phyloP scores from a whole-genome alignment of 2,888 invertebrate genomes.

The Trachelus troglodyta region DNA sequence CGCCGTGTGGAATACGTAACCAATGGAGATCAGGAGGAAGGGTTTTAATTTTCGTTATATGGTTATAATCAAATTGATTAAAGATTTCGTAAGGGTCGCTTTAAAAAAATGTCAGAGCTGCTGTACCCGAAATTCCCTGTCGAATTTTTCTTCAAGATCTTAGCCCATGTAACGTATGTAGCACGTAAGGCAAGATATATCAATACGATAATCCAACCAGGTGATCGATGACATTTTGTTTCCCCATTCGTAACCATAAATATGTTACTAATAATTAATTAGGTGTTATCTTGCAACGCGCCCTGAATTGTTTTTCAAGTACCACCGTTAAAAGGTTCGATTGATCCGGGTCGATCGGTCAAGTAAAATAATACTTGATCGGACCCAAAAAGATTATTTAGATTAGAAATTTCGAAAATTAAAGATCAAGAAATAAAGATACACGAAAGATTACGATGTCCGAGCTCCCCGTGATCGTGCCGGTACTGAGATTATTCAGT shows the following conservation, averaged over 20 bases:
- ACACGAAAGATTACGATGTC: neutral
- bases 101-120: neutral
- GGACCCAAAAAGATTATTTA: neutral
- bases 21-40: neutral
- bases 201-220: conserved; percentile 24
- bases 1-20: neutral
- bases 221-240: conserved; percentile 32
- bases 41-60: neutral
- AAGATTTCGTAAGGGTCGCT: neutral
- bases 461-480: neutral
- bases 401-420: neutral
- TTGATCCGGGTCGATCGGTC: neutral
- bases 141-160: neutral
- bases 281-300: conserved; percentile 14
- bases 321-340: neutral
- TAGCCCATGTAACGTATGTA: conserved; percentile 5
- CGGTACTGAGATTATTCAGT: neutral
- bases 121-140: neutral
- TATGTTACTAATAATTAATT: conserved; percentile 28
- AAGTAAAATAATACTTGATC: neutral
- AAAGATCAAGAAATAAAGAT: neutral
- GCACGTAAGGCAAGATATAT: conserved; percentile 28
- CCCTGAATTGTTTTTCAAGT: neutral
- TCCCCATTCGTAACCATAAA: conserved; percentile 30
- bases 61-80: neutral